Evolutionary conservation across 2,797 vertebrate genomes (phyloP), one percentile per base, ranked within the genome.

Genomic region (Tragopan temminckii): DNA sequence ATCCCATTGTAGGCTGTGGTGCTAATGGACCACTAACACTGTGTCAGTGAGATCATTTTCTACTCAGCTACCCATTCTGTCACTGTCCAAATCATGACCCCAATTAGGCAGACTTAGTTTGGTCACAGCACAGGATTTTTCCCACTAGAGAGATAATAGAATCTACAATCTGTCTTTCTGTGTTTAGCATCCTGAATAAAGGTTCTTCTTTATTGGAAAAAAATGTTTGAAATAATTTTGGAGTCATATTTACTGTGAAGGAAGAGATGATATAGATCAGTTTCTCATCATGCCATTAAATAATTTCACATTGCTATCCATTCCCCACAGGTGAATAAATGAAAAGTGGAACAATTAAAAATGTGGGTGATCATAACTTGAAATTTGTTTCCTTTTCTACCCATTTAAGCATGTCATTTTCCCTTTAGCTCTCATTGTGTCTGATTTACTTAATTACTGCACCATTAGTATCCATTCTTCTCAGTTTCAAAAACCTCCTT

Each of bases 401-500:
- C 7, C 29, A 27, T 77, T 74, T 62, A 74, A 87, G 48, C 29
- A 18, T 15, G 8, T 79, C 4, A 59, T 82, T 88, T 95, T 79
- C 61, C 24, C 50, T 91, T 94, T 88, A 76, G 38, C 16, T 75
- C 33, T 81, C 35, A 35, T 76, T 4, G 1, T 58, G 20, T 77
- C 59, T 75, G 35, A 57, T 79, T 88, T 86, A 21, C 31, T 80
- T 91, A 86, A 84, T 86, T 93, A 72, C 38, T 59, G 17, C 3
- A n/a, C 35, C 21, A 70, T 91, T 95, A 95, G 61, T 52, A 72
- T 20, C 63, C 17, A 66, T 84, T 96, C 46, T 89, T 83, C 45
- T 69, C 40, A 9, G 21, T 52, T 91, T 79, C 78, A 69, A 61
- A 81, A 23, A 0, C 4, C 14, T 24, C 42, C 55, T 88, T 78